Conservation (phyloP, 2,797 vertebrate species). For the Podarcis lilfordi region DNA sequence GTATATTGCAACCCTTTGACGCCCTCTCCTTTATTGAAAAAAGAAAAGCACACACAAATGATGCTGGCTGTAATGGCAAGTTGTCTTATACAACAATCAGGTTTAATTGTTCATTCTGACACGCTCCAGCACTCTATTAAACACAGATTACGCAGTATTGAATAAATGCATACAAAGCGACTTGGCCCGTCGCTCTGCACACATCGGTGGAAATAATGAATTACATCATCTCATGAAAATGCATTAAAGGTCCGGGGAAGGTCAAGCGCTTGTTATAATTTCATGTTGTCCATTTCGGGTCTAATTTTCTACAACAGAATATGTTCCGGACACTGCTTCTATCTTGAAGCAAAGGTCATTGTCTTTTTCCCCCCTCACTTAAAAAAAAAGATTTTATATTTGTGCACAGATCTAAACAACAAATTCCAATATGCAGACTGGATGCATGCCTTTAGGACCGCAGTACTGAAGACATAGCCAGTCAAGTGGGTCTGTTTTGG, state of each 20-base stretch:
- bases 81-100: constrained; percentile 71
- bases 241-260: constrained; percentile 47
- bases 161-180: constrained; percentile 76
- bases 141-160: constrained; percentile 73
- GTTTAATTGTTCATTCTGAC: constrained; percentile 77
- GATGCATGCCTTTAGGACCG: background rate
- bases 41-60: constrained; percentile 60
- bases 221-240: constrained; percentile 68
- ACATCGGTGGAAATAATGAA: constrained; percentile 64
- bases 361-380: background rate
- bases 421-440: background rate
- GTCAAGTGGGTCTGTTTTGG: no score
- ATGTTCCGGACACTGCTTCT: constrained; percentile 33
- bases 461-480: background rate
- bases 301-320: constrained; percentile 49
- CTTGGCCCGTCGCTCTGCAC: constrained; percentile 47
- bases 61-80: constrained; percentile 60
- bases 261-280: constrained; percentile 67
- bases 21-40: constrained; percentile 61
- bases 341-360: constrained; percentile 32
- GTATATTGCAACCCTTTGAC: constrained; percentile 51
- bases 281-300: constrained; percentile 49
- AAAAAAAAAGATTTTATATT: constrained; percentile 1
- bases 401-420: constrained; percentile 11
- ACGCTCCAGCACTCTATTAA: constrained; percentile 73